Evolutionary conservation across 2,797 vertebrate genomes (phyloP), one percentile per base, ranked within the genome.

Genomic region (Acanthurus tractus): DNA sequence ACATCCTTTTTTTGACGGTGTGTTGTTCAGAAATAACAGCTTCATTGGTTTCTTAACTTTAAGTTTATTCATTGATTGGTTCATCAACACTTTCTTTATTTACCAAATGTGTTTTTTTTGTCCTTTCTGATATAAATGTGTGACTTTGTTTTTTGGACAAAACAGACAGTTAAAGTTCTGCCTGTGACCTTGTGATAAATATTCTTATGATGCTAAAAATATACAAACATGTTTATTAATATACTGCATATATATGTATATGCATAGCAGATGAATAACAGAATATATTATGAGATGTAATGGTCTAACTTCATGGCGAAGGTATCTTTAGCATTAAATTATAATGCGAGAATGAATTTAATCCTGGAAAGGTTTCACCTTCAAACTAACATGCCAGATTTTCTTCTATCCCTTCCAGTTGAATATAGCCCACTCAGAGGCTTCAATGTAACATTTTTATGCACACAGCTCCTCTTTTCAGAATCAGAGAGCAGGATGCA

Each of bases 391-490:
- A 3, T n/a, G 23, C 68, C 65, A 44, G 38, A 29, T 57, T 17
- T 6, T 48, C 25, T 49, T 29, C 7, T 2, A 8, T 22, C 3
- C 22, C 15, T 14, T 22, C 1, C 38, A 50, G 8, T 23, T 72
- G 44, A 53, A 20, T 66, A 14, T 13, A n/a, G 20, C 55, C 76
- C 49, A 74, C 44, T 77, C 45, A 56, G 36, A 23, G 11, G 59
- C 52, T 73, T 72, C 68, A 67, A 63, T 46, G 44, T 61, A 10
- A 20, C 44, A 50, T 62, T 59, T 36, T 12, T 22, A 1, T 0
- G 45, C 11, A 9, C 23, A 23, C n/a, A 70, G 18, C 34, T 15
- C 59, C 61, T n/a, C n/a, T 55, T 65, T 84, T 67, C 14, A 79
- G 57, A 79, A 34, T 46, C 54, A 54, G 23, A 66, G 45, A 49